phyloP scores from a whole-genome alignment of 2,113 vertebrate genomes.

The Rynchops niger region DNA sequence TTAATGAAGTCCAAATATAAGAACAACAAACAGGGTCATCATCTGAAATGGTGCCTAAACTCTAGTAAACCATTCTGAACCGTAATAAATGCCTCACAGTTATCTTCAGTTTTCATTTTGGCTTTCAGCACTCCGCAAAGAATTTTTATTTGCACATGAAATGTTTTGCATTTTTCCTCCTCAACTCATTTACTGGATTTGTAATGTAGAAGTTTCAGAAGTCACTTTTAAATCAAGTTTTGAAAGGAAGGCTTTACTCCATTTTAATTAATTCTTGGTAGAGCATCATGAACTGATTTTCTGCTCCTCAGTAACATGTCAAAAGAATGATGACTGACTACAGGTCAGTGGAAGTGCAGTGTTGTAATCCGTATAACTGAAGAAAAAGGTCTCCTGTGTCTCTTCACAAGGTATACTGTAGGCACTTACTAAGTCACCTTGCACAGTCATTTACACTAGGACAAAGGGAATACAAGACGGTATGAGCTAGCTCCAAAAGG shows the following conservation, averaged over 20 bases:
- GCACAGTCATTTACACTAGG: not conserved
- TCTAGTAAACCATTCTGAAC: not conserved
- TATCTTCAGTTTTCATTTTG: not conserved
- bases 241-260: not conserved
- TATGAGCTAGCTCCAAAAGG: not conserved
- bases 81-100: not conserved
- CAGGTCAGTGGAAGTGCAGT: not conserved
- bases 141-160: not conserved
- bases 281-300: not conserved
- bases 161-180: not conserved
- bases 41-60: not conserved
- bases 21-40: not conserved
- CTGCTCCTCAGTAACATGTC: not conserved
- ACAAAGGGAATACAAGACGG: not conserved
- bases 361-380: not conserved
- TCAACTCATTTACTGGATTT: not conserved
- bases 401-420: not conserved
- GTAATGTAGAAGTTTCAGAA: not conserved
- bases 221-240: not conserved
- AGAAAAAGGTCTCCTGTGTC: not conserved
- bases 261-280: not conserved
- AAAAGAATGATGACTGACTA: not conserved
- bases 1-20: conserved; percentile 58
- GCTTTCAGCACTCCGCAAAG: not conserved
- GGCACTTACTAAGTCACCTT: not conserved